Evolutionary conservation across 2,113 vertebrate genomes (phyloP), one percentile per base, ranked within the genome.

Genomic region (Ibidorhyncha struthersii): DNA sequence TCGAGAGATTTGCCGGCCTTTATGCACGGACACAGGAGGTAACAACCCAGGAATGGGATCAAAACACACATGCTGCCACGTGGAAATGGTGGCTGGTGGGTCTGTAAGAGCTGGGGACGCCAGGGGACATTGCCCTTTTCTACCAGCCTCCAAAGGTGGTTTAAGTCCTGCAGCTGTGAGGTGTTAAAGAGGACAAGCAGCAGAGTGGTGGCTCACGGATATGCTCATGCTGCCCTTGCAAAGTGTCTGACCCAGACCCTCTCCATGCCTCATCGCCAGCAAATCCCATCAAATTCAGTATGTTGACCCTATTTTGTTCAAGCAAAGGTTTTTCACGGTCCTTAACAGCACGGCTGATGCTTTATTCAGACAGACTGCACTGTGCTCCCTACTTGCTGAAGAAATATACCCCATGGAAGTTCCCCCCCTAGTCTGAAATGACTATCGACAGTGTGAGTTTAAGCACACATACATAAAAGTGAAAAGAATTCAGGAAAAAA

Each of bases 121-220:
- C 8, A 9, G 9, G 41, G 49, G 26, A 38, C 8, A 30, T 0
- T 18, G 67, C 22, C 29, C 25, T 19, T 69, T 80, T 40, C 55
- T 47, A 32, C 36, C 63, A 61, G 62, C 29, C 76, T 89, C 56
- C 4, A 1, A 66, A 53, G 23, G 30, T 6, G 7, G 49, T 29
- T 87, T 74, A 40, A 18, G 47, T 34, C 76, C 69, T 4, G 4
- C 40, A 71, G 80, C 45, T 86, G 66, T 0, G 1, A 73, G 53
- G 38, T 41, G 32, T n/a, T 34, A 62, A 62, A 41, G 66, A 73
- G 29, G 63, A 49, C 32, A 38, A 73, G 25, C 5, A 16, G 53
- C 63, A 73, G 50, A 86, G 50, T 0, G 0, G 29, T 30, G 59
- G 59, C 49, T 63, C 66, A 34, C 1, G 2, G 30, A 62, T 0